Percentiles rank a stretch among this genome's conserved stretches.
Evolutionary conservation across 2,888 invertebrate genomes (phyloP).

Genomic region (Caenorhabditis wallacei): DNA sequence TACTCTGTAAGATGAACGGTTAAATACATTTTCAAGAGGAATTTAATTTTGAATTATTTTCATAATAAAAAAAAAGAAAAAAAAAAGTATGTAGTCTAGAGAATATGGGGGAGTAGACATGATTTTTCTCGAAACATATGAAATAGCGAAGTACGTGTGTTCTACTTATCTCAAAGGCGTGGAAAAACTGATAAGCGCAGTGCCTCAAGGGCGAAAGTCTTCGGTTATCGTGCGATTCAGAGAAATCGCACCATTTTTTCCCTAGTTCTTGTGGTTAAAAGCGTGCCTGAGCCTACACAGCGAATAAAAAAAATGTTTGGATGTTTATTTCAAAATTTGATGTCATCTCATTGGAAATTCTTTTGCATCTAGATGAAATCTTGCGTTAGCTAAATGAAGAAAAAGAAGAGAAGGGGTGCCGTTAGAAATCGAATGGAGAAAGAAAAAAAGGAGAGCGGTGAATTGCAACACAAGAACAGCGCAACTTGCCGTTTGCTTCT

Average conservation of each 20-base stretch:
- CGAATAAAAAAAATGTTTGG: not conserved
- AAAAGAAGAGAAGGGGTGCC: conserved; percentile 16
- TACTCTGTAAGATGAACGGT: conserved; percentile 21
- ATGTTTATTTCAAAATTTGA: not conserved
- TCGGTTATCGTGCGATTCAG: conserved; percentile 59
- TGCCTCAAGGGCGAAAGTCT: conserved; percentile 43
- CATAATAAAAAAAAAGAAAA: not conserved
- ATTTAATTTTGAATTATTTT: conserved; percentile 26
- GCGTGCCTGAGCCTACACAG: not conserved
- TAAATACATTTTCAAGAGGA: conserved; percentile 24
- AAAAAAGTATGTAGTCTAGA: conserved; percentile 12
- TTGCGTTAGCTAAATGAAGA: not conserved
- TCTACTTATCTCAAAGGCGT: conserved; percentile 58
- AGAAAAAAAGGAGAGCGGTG: conserved; percentile 21
- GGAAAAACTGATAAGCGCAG: conserved; percentile 41
- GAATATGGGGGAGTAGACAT: conserved; percentile 21
- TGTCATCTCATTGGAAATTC: conserved; percentile 17
- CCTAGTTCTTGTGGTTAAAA: not conserved
- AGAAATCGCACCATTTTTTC: conserved; percentile 63
- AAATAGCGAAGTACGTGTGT: conserved; percentile 58
- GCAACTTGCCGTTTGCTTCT: not conserved
- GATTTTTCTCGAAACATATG: conserved; percentile 29
- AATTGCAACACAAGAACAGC: conserved; percentile 39
- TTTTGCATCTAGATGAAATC: conserved; percentile 4
- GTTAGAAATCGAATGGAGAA: conserved; percentile 5